Conservation (phyloP, 2,797 vertebrate species). For the Gallirallus australis region DNA sequence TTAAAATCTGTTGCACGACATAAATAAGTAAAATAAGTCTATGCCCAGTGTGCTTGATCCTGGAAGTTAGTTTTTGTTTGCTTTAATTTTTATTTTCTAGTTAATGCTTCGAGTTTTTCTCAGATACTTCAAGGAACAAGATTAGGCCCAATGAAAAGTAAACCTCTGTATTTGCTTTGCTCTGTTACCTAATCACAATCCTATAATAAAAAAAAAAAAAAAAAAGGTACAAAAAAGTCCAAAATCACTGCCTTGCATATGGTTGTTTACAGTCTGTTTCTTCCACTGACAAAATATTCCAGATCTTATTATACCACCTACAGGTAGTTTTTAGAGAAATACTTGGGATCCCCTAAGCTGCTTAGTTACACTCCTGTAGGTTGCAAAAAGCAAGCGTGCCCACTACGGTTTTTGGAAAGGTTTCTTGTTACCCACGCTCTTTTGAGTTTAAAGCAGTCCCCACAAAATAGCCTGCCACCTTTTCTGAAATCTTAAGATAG, state of each 20-base stretch:
- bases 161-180: not conserved
- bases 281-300: constrained; percentile 34
- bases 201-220: not conserved
- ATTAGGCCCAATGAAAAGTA: not conserved
- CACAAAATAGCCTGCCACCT: not conserved
- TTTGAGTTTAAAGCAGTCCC: not conserved
- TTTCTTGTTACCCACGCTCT: not conserved
- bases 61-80: not conserved
- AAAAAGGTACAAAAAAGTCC: not conserved
- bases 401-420: not conserved
- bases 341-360: not conserved
- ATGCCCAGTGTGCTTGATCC: not conserved
- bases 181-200: not conserved
- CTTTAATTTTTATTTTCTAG: not conserved
- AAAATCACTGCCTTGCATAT: not conserved
- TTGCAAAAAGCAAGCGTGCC: not conserved
- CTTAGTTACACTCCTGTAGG: not conserved
- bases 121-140: not conserved
- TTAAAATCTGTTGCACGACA: not conserved
- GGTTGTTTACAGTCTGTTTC: not conserved
- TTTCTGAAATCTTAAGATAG: not conserved
- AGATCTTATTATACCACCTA: constrained; percentile 71
- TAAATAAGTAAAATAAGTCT: not conserved
- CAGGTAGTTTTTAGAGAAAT: constrained; percentile 58
- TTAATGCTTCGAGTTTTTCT: not conserved